Conservation (phyloP, 2,888 invertebrate genomes). For the Eumacrocentrus americanus region DNA sequence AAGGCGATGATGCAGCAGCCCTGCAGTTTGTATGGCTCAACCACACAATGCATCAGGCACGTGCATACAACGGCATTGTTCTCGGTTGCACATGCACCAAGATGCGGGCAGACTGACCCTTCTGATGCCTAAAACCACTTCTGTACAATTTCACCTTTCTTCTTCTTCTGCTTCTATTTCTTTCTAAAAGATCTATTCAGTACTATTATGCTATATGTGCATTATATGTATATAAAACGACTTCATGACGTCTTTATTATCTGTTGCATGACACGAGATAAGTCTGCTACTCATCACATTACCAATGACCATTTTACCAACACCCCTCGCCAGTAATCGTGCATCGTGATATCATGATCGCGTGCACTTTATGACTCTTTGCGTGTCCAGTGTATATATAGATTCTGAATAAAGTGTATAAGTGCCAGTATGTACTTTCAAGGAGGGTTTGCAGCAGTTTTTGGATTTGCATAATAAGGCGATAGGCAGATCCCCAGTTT, state of each 20-base stretch:
- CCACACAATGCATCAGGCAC: conserved; percentile 42
- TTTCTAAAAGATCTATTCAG: too few species aligned
- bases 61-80: conserved; percentile 38
- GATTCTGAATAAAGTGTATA: not conserved
- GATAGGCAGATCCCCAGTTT: conserved; percentile 6
- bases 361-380: not conserved
- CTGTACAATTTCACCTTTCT: too few species aligned
- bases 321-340: not conserved
- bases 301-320: not conserved
- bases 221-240: too few species aligned
- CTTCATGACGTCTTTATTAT: too few species aligned
- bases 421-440: not conserved
- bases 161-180: not conserved
- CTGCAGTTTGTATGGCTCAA: conserved; percentile 39
- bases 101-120: too few species aligned
- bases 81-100: conserved; percentile 19
- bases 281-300: not conserved
- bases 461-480: conserved; percentile 5
- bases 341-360: not conserved
- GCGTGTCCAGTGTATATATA: not conserved
- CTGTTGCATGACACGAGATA: too few species aligned
- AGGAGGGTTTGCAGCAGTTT: not conserved
- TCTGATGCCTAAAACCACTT: too few species aligned
- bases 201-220: too few species aligned
- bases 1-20: conserved; percentile 31